Base-by-base conservation (phyloP, 2,797 vertebrate genomes). In the Leptodactylus fallax region DNA sequence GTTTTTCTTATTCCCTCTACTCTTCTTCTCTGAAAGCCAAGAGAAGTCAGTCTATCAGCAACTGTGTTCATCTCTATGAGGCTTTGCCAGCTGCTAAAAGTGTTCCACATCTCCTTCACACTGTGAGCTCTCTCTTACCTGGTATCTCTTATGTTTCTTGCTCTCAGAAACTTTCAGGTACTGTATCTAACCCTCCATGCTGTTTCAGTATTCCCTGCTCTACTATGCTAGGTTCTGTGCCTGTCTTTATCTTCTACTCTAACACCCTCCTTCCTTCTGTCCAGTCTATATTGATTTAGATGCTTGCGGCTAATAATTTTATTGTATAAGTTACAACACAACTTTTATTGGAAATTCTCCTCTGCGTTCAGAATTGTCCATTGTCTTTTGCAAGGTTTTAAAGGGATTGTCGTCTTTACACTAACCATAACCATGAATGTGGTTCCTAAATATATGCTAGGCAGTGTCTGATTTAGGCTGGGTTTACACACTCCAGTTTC, bases 21-120 rank as follows among this genome's bases (percentile, higher is more conserved):
- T 51, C 94, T 94, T 91, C 92, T 93, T 90, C 92, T 93, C 92
- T 94, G 96, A 94, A 98, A 99, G 98, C 98, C 95, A 99, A 99
- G 96, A 96, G 98, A 96, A 99, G 98, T 96, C 97, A 98, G 94
- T 99, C 98, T 96, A 97, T 99, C 97, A 98, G 97, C 98, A 99
- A 98, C 97, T 99, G 98, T 97, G 98, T 96, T 87, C 98, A 98
- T 93, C 98, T 99, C 85, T 98, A 95, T 95, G 98, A 99, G 96
- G 96, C 96, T 97, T 97, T 99, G 94, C 97, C 98, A 92, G 92
- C 97, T 93, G 95, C 98, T 98, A 99, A 98, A 97, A 99, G 98
- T 91, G 97, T 98, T 88, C 98, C 97, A 94, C 96, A 98, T 95
- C 97, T 99, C 93, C 98, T 99, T 92, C 97, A 99, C 95, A 98